Evolutionary conservation across 2,113 vertebrate genomes (phyloP), one percentile per base, ranked within the genome.

Genomic region (Equus przewalskii): DNA sequence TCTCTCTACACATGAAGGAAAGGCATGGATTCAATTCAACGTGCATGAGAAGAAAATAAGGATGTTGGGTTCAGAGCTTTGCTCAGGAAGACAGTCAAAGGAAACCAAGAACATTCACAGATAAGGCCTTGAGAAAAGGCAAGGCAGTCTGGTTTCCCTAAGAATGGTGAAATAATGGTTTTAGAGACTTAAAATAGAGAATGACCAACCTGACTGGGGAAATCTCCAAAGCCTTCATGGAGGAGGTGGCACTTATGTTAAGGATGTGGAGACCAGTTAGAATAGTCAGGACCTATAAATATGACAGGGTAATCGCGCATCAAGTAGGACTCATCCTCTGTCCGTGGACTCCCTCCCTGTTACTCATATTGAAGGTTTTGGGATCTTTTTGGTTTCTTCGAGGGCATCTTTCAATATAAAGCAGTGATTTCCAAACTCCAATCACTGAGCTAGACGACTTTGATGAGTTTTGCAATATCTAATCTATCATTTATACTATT

Each of bases 281-380:
- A 28, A 19, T 7, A 8, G 19, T 6, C 1, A 0, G 49, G 4
- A 1, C 33, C 22, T 51, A 4, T 26, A 28, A 33, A 2, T 15
- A 22, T 3, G 7, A 22, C 0, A 5, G 10, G 0, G 4, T 67
- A 7, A 26, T 62, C 24, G 13, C 0, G 0, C 3, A 2, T 14
- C 21, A 19, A 4, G 16, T 0, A 14, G 33, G 33, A 41, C 7
- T 51, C 6, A 10, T 4, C 14, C 3, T 24, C 69, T 49, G 5
- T 30, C 49, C 6, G 0, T 0, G 6, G 28, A 7, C 49, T 10
- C 9, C 14, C 33, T 21, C 19, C 6, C 7, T 80, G 36, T 24
- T 30, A 44, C 6, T 62, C n/a, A 11, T 11, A 81, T 28, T 28
- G 41, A 54, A 58, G 4, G 81, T 24, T 24, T 10, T 0, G 4